These are phyloP conservation scores for Helicoverpa assulta DNA, from an alignment of 2,888 invertebrate species.

Conservation along the genomic window DNA sequence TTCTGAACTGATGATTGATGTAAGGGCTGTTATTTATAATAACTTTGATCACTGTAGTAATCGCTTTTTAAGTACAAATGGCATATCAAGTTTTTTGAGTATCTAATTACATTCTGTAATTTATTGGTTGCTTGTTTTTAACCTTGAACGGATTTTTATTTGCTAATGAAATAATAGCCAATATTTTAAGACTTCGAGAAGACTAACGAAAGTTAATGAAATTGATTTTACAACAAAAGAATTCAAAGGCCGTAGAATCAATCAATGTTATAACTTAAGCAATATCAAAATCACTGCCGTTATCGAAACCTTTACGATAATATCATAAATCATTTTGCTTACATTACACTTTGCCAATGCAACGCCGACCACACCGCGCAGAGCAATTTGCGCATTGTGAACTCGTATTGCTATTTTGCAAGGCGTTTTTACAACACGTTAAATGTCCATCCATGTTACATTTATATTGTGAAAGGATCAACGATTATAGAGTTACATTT, in stretches of 20 bases:
- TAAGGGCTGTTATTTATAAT: constrained; percentile 40
- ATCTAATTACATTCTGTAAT: constrained; percentile 21
- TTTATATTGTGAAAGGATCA: constrained; percentile 9
- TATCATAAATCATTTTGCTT: constrained; percentile 50
- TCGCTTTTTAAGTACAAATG: constrained; percentile 35
- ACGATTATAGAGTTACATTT: constrained; percentile 10
- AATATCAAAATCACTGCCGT: constrained; percentile 37
- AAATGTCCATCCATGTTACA: not conserved
- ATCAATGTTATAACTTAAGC: constrained; percentile 30
- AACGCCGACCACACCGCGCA: constrained; percentile 38
- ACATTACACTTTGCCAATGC: constrained; percentile 22
- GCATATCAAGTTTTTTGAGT: constrained; percentile 24
- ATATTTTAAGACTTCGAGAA: too few species aligned
- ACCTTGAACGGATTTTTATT: constrained; percentile 22
- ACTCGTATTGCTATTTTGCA: constrained; percentile 40
- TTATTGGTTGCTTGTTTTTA: constrained; percentile 29
- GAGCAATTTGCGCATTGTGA: constrained; percentile 44
- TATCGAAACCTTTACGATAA: constrained; percentile 52
- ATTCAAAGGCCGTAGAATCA: constrained; percentile 15
- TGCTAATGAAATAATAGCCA: constrained; percentile 3
- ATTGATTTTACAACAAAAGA: not conserved
- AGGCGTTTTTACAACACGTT: constrained; percentile 44
- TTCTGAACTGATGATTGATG: constrained; percentile 42
- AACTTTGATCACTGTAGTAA: constrained; percentile 28
- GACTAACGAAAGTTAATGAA: not conserved